Conservation (phyloP, 2,113 vertebrate species). For the Brachypteracias leptosomus region DNA sequence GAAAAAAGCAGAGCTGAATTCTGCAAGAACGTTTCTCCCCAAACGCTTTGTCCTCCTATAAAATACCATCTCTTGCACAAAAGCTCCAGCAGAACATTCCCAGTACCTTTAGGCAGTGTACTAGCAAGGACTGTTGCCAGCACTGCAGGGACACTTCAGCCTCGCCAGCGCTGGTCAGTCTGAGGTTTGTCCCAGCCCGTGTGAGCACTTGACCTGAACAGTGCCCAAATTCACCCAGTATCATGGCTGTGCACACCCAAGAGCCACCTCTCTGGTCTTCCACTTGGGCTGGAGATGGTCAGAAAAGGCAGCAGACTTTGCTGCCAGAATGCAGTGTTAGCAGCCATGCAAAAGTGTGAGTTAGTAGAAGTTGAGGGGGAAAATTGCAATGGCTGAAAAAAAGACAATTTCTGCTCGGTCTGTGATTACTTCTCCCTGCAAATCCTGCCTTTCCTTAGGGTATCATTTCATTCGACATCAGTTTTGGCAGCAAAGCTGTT, state of each 20-base stretch:
- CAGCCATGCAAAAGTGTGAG: not conserved
- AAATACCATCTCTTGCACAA: not conserved
- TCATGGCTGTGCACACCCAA: accelerated
- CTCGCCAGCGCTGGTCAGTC: not conserved
- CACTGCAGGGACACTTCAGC: not conserved
- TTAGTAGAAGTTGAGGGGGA: not conserved
- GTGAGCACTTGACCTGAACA: not conserved
- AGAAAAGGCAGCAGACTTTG: not conserved
- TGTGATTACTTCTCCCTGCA: not conserved
- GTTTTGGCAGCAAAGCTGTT: not conserved
- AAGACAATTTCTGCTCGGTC: not conserved
- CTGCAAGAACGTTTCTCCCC: not conserved
- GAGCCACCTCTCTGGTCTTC: not conserved
- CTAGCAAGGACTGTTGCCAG: not conserved
- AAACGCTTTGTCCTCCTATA: not conserved
- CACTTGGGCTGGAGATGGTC: not conserved
- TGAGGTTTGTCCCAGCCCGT: not conserved
- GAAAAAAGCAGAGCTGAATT: not conserved
- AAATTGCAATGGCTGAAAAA: not conserved
- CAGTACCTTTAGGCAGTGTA: not conserved
- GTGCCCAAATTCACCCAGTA: accelerated
- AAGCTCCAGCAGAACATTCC: not conserved
- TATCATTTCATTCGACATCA: not conserved
- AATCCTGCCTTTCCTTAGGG: not conserved
- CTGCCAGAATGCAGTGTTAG: not conserved